Evolutionary conservation across 2,113 vertebrate species (phyloP), one percentile per base, ranked within the genome.

Genomic region (Notiomystis cincta): DNA sequence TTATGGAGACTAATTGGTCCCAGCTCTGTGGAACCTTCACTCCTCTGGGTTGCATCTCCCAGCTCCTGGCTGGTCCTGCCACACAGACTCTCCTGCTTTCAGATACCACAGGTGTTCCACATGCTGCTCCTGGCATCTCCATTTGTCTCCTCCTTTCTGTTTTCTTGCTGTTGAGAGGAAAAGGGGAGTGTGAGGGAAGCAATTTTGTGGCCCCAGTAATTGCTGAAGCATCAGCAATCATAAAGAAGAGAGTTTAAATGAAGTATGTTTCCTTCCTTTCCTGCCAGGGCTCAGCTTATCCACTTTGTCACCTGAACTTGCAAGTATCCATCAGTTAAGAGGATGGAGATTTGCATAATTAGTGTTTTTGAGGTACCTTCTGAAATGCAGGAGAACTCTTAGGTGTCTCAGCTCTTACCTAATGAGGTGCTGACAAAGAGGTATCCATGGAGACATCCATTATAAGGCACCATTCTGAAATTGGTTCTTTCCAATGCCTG

Each of bases 381-480:
- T 87, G 85, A 93, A 95, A 87, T 54, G 88, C 90, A 88, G 64
- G 35, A 87, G 87, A 76, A 70, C 54, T 85, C 56, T 30, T 60
- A 69, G 35, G 45, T 27, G 11, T 92, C 85, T 91, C 45, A 22
- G 76, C 72, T 97, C 80, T 83, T 80, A n/a, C 7, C 89, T 96
- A 87, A 95, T 84, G 90, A 96, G 94, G 70, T 92, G 82, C 95
- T 94, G 92, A 91, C 87, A 90, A 45, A 89, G 83, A 92, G 76
- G 96, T 96, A 96, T 96, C 96, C 96, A 96, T 96, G 96, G 96
- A 97, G 95, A 97, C 65, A 86, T 71, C 92, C 85, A 83, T 90
- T 94, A 88, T 12, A 44, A 96, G 82, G 4, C 87, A 71, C 62
- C 61, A 24, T 10, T 95, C 82, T 88, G 87, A 95, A 96, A 93